A percentile compares a stretch with the other conserved stretches of the same genome.
These are phyloP conservation scores for Lasius fuliginosus DNA, from an alignment of 2,888 invertebrate species.

Conservation along the genomic window DNA sequence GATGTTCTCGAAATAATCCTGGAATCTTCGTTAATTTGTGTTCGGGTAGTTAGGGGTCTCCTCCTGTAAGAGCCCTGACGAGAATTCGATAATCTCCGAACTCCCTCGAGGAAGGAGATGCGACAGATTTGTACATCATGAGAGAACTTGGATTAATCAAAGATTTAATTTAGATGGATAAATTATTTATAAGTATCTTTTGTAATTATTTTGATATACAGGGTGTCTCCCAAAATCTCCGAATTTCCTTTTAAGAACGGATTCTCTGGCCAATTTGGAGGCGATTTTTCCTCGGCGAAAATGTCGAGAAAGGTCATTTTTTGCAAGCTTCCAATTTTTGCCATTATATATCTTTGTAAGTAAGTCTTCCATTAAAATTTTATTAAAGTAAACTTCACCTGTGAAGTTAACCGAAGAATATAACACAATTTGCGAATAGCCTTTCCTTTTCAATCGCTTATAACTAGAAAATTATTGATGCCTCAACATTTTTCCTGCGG, in stretches of 20 bases:
- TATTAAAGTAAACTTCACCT: too few species aligned
- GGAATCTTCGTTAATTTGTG: slow-evolving; percentile 29
- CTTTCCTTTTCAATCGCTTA: too few species aligned
- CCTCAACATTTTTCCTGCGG: too few species aligned
- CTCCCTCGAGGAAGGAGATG: not conserved
- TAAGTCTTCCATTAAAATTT: too few species aligned
- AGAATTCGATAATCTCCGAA: slow-evolving; percentile 30
- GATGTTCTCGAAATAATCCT: slow-evolving; percentile 1
- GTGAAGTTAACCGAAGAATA: too few species aligned
- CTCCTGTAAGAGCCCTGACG: not conserved
- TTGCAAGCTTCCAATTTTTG: too few species aligned
- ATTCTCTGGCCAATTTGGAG: too few species aligned
- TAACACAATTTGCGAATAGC: too few species aligned
- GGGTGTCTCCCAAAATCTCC: not conserved
- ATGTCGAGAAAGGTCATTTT: too few species aligned
- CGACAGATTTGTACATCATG: not conserved
- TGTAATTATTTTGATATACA: not conserved
- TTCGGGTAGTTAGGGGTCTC: not conserved
- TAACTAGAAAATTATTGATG: too few species aligned
- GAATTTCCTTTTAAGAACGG: not conserved
- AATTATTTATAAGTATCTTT: not conserved
- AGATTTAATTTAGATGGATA: slow-evolving; percentile 11
- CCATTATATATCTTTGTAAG: too few species aligned
- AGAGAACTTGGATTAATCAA: not conserved
- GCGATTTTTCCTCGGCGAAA: too few species aligned